Conservation (phyloP, 2,797 vertebrate genomes). For the Trachops cirrhosus region DNA sequence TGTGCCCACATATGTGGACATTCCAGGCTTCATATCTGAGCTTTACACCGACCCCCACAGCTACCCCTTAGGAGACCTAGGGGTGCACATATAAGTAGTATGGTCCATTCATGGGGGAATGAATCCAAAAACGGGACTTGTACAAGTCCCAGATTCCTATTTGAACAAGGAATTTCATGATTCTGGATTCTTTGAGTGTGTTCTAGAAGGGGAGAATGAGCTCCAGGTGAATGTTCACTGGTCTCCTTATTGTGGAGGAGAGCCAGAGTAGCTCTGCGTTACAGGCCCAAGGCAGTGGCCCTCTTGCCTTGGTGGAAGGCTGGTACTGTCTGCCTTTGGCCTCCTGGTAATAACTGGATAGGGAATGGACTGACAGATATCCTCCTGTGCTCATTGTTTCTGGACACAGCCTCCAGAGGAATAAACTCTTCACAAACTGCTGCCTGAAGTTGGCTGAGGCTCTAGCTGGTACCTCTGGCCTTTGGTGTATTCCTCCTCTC, state of each 20-base stretch:
- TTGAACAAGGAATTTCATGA: background rate
- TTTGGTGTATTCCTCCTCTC: background rate
- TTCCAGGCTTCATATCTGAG: background rate
- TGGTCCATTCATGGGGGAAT: background rate
- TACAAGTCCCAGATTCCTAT: background rate
- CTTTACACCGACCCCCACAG: background rate
- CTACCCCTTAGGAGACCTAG: background rate
- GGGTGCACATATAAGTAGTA: background rate
- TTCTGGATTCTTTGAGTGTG: background rate
- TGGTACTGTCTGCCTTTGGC: background rate
- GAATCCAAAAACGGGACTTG: background rate
- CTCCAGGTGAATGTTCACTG: background rate
- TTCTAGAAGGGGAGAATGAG: background rate
- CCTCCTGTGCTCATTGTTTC: background rate
- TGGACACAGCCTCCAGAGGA: background rate
- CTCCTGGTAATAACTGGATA: background rate
- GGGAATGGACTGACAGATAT: background rate
- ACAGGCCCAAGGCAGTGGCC: background rate
- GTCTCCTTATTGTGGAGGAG: background rate
- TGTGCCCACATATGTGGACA: background rate
- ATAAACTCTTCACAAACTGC: no score
- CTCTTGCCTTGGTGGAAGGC: background rate
- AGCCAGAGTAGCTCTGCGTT: background rate
- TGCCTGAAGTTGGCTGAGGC: background rate
- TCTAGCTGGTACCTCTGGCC: background rate